phyloP scores from a whole-genome alignment of 2,797 vertebrate genomes.

The Sebastes paucispinis region DNA sequence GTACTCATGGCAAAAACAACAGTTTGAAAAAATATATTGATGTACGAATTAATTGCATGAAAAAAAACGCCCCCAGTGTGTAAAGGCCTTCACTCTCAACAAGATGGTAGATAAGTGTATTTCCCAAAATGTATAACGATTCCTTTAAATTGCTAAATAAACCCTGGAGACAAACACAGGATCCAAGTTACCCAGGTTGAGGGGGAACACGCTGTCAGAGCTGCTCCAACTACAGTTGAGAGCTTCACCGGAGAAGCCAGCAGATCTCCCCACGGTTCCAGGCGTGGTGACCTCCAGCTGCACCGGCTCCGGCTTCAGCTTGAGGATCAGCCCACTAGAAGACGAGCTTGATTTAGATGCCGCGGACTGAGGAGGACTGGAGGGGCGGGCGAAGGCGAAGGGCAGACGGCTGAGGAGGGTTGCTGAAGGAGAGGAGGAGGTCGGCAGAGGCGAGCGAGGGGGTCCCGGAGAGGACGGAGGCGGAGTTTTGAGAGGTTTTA shows the following conservation, averaged over 20 bases:
- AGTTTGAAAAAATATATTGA: too few relatives aligned
- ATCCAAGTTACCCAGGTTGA: constrained; percentile 87
- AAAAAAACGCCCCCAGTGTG: too few relatives aligned
- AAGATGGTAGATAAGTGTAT: background rate
- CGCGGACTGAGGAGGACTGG: constrained; percentile 73
- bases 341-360: constrained; percentile 83
- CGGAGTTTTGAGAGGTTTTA: constrained; percentile 78
- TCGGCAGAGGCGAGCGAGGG: constrained; percentile 78
- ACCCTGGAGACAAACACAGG: background rate
- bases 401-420: constrained; percentile 68
- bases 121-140: background rate
- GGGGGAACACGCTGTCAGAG: constrained; percentile 85
- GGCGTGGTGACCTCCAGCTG: constrained; percentile 87
- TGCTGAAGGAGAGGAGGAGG: constrained; percentile 74
- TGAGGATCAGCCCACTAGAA: constrained; percentile 77
- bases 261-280: constrained; percentile 54
- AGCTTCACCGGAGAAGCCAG: constrained; percentile 60
- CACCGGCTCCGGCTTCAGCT: constrained; percentile 90
- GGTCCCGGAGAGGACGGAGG: constrained; percentile 83
- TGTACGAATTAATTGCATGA: too few relatives aligned
- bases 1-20: too few relatives aligned
- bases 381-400: constrained; percentile 74
- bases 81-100: too few relatives aligned
- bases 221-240: constrained; percentile 80
- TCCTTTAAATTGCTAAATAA: background rate